phyloP scores from a whole-genome alignment of 2,797 vertebrate genomes.

The Karalla daura region DNA sequence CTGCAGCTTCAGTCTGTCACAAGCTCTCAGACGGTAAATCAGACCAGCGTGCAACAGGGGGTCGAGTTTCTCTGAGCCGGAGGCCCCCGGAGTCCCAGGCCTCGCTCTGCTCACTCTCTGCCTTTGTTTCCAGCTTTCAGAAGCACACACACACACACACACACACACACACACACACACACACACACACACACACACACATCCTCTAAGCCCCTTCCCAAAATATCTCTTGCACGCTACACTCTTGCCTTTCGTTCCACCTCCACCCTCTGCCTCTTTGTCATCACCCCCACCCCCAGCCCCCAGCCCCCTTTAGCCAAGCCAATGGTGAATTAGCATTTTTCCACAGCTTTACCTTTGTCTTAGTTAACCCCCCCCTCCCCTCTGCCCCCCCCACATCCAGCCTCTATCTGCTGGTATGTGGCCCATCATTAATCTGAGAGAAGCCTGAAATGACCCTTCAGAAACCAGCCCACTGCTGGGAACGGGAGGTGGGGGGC shows the following conservation, averaged over 20 bases:
- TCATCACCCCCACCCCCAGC: conserved; percentile 9
- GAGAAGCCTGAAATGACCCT: conserved; percentile 66
- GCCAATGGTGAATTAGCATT: conserved; percentile 81
- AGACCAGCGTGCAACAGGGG: conserved; percentile 62
- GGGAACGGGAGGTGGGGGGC: conserved; percentile 73
- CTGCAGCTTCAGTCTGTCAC: conserved; percentile 57
- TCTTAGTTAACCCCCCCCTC: conserved; percentile 72
- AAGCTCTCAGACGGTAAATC: conserved; percentile 61
- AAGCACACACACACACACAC: conserved; percentile 18
- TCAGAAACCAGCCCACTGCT: conserved; percentile 55
- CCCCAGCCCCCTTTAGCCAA: conserved; percentile 14
- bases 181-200: conserved; percentile 34
- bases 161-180: conserved; percentile 9
- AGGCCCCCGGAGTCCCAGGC: conserved; percentile 47
- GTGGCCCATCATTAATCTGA: conserved; percentile 78
- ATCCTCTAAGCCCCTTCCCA: conserved; percentile 58
- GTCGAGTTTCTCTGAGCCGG: conserved; percentile 56
- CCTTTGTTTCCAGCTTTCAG: conserved; percentile 66
- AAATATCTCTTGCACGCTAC: conserved; percentile 74
- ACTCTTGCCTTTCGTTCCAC: conserved; percentile 66
- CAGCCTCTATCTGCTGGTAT: conserved; percentile 65
- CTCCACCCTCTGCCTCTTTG: conserved; percentile 52
- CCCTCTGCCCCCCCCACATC: not conserved
- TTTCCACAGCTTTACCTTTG: conserved; percentile 80
- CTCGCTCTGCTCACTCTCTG: conserved; percentile 36